Percentiles rank a stretch among this genome's conserved stretches.
Evolutionary conservation across 2,113 vertebrate genomes (phyloP).

Genomic region (Hucho hucho): DNA sequence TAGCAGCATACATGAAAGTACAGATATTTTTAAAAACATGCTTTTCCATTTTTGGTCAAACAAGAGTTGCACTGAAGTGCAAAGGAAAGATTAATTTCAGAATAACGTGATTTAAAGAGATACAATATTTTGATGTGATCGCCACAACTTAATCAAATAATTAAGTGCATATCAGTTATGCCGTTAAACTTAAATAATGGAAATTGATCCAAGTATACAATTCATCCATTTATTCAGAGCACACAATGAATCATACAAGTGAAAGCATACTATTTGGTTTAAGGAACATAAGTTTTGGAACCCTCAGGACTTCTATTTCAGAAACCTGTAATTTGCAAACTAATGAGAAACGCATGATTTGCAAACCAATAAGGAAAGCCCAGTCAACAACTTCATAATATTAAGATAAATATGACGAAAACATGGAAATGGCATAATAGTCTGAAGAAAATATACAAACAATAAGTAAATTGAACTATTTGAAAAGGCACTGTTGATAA

Average conservation of each 20-base stretch:
- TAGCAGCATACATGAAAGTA: neutral
- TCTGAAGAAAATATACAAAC: neutral
- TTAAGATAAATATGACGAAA: neutral
- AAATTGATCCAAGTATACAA: slow-evolving; percentile 4
- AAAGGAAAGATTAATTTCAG: neutral
- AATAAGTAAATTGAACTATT: neutral
- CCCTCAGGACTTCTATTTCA: no score
- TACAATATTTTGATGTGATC: neutral
- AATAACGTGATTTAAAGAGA: slow-evolving; percentile 2
- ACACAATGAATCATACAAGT: slow-evolving; percentile 9
- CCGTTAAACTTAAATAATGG: neutral
- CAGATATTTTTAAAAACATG: neutral
- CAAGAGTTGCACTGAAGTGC: slow-evolving; percentile 11
- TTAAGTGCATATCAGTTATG: neutral
- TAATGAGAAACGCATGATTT: neutral
- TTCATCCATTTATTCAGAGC: slow-evolving; percentile 1
- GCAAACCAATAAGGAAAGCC: neutral
- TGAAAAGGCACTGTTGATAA: slow-evolving; percentile 45
- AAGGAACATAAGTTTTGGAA: neutral
- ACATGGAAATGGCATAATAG: neutral
- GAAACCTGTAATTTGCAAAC: no score
- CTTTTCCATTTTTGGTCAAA: slow-evolving; percentile 33
- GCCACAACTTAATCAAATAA: neutral
- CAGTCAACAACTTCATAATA: neutral
- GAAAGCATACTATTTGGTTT: neutral